Conservation (phyloP, 2,888 invertebrate species). For the Penaeus monodon region DNA sequence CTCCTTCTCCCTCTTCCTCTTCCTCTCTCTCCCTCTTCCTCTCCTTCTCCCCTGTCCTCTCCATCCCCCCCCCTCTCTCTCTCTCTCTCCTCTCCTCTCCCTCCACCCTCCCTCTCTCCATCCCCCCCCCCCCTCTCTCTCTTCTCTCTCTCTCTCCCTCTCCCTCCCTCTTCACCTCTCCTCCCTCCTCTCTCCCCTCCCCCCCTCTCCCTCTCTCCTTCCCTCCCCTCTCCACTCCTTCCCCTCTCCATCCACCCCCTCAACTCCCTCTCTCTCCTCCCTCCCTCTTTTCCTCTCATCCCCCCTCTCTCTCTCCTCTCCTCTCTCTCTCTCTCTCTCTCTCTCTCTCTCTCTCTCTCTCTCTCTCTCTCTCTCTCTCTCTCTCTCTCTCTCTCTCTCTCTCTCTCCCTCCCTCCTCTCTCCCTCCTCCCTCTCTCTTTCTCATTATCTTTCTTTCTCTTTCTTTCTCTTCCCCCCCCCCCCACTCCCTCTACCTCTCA, state of each 20-base stretch:
- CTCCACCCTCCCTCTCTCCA: not conserved
- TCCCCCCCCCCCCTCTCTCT: not conserved
- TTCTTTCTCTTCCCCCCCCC: too few relatives aligned
- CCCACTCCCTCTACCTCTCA: too few relatives aligned
- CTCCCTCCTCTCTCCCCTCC: constrained; percentile 3
- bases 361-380: too few relatives aligned
- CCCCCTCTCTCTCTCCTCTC: not conserved
- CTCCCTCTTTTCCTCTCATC: not conserved
- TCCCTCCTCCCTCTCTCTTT: too few relatives aligned
- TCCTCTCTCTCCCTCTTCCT: not conserved
- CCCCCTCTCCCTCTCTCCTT: not conserved
- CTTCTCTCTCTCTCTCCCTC: constrained; percentile 3
- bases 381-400: too few relatives aligned
- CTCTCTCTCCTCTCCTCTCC: too few relatives aligned
- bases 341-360: too few relatives aligned
- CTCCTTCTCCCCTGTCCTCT: too few relatives aligned
- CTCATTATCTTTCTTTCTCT: too few relatives aligned
- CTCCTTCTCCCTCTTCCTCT: not conserved
- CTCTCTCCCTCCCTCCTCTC: too few relatives aligned
- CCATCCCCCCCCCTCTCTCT: not conserved
- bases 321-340: not conserved
- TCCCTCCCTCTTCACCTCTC: not conserved
- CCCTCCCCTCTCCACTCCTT: not conserved
- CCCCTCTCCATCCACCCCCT: not conserved
- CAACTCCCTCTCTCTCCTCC: not conserved